phyloP scores from a whole-genome alignment of 2,888 invertebrate genomes.

The Amorpha juglandis region DNA sequence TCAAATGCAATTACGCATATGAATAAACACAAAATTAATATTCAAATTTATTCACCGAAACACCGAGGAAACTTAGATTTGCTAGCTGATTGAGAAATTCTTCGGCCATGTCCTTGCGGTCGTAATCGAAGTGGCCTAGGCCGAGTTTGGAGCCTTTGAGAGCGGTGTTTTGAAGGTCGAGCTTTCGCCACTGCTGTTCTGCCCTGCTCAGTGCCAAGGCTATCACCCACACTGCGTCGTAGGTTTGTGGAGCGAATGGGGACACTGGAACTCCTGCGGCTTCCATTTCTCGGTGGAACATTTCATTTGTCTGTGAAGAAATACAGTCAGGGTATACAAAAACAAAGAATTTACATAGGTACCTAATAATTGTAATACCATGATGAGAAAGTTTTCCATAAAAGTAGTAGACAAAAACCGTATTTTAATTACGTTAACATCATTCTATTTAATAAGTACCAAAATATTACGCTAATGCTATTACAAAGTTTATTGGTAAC shows the following conservation, averaged over 20 bases:
- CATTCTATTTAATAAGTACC: too few relatives aligned
- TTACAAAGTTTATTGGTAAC: too few relatives aligned
- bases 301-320: slow-evolving; percentile 84
- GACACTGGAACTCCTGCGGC: slow-evolving; percentile 82
- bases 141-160: slow-evolving; percentile 45
- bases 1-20: slow-evolving; percentile 30
- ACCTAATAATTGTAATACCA: too few relatives aligned
- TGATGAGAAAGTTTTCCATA: too few relatives aligned
- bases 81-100: slow-evolving; percentile 89
- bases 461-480: too few relatives aligned
- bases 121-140: slow-evolving; percentile 89
- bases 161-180: slow-evolving; percentile 51
- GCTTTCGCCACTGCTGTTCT: slow-evolving; percentile 82
- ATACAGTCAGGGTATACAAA: too few relatives aligned
- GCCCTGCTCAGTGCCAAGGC: slow-evolving; percentile 89
- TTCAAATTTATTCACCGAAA: slow-evolving; percentile 88
- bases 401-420: too few relatives aligned
- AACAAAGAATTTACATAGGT: too few relatives aligned
- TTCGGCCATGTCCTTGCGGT: slow-evolving; percentile 88
- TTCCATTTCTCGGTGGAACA: slow-evolving; percentile 86
- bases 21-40: slow-evolving; percentile 26
- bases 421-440: too few relatives aligned
- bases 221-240: slow-evolving; percentile 96
- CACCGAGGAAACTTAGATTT: slow-evolving; percentile 90
- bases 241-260: slow-evolving; percentile 90